Conservation (phyloP, 2,888 invertebrate genomes). For the Heliconius erato region DNA sequence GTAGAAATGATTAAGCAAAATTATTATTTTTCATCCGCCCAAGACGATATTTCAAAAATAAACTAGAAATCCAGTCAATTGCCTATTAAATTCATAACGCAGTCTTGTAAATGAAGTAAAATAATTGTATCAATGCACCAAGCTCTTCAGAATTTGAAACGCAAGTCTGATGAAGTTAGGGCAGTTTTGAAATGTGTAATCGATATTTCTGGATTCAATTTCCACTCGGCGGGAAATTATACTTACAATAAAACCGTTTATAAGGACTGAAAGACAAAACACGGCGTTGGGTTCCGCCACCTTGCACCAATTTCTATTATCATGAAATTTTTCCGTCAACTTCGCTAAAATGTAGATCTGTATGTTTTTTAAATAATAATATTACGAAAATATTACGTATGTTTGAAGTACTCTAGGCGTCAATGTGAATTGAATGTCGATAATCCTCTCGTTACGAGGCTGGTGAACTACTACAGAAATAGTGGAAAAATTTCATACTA, state of each 20-base stretch:
- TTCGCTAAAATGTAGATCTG: not conserved
- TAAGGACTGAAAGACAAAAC: too few relatives aligned
- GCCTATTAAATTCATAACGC: not conserved
- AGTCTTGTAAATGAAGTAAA: not conserved
- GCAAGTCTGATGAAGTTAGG: not conserved
- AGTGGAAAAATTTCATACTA: not conserved
- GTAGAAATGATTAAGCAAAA: too few relatives aligned
- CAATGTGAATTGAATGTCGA: slow-evolving; percentile 1
- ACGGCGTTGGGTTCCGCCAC: too few relatives aligned
- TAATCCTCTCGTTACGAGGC: slow-evolving; percentile 15
- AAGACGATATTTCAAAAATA: too few relatives aligned
- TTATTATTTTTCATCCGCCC: too few relatives aligned
- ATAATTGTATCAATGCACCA: not conserved
- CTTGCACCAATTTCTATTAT: too few relatives aligned
- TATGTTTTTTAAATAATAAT: not conserved
- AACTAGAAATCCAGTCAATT: not conserved
- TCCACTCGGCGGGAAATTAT: too few relatives aligned
- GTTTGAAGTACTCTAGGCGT: not conserved
- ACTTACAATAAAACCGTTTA: too few relatives aligned
- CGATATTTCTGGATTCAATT: too few relatives aligned
- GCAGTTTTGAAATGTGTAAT: too few relatives aligned
- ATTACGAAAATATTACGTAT: not conserved
- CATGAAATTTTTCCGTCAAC: too few relatives aligned
- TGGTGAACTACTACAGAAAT: not conserved
- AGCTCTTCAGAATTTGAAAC: not conserved